Base-by-base conservation (phyloP, 1,140 invertebrate species). In the Panonychus citri region DNA sequence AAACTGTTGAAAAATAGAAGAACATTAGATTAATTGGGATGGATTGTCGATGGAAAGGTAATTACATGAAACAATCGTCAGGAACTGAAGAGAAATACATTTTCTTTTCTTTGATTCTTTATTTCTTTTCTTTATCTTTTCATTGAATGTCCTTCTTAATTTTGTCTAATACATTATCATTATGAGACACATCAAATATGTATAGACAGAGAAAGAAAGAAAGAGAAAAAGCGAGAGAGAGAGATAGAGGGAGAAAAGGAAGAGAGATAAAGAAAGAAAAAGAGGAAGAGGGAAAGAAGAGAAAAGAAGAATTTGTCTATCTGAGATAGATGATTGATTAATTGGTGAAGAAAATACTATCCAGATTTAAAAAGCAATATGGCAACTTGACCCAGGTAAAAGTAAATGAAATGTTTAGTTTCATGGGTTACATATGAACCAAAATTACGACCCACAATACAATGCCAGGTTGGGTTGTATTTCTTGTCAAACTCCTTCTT, bases 401-500 rank as follows among this genome's bases (percentile, higher is more conserved):
- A 94, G 73, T 94, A 94, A 68, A 95, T 93, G 74, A 95, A 95
- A 72, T 93, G 85, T 68, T 89, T 85, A 54, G 88, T 91, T 75
- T 95, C 89, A 65, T 95, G 89, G 51, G 88, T 94, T 50, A 95
- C 87, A 68, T 91, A 91, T 64, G 83, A 87, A 58, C 88, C 87
- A 65, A 91, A 93, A 72, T 91, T 91, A 59, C 86, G 77, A 21
- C 87, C 88, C 54, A 91, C 87, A 66, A 91, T 90, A 49, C 60
- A 61, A 48, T 61, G 87, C 88, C 88, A 94, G 62, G 89, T 95
- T n/a, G 89, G 89, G 69, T 90, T 90, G 76, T 89, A 94, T 70
- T 95, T 94, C 76, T 91, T 93, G 75, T 95, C 90, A 69, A 95
- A 95, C 70, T 95, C 90, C 71, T 94, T 95, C 73, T 95, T 95